phyloP scores from a whole-genome alignment of 2,797 vertebrate genomes.

The Pseudotriccus pelzelni region DNA sequence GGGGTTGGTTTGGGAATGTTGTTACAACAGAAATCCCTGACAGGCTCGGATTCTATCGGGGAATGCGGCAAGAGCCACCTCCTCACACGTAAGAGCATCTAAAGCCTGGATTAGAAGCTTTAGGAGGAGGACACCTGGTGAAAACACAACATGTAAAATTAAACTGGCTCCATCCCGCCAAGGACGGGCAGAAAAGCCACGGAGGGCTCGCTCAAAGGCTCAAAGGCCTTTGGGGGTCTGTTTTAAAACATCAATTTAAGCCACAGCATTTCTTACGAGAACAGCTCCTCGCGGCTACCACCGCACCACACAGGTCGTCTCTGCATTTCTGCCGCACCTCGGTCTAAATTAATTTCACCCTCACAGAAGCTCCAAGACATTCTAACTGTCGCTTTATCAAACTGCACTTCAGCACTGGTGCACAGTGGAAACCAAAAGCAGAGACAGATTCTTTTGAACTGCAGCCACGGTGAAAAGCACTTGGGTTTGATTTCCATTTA shows the following conservation, averaged over 20 bases:
- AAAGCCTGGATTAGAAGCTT: neutral
- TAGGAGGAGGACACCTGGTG: neutral
- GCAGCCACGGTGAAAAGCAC: neutral
- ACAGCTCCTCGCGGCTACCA: fast-evolving
- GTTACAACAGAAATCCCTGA: neutral
- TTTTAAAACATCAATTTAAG: neutral
- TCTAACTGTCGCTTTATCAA: neutral
- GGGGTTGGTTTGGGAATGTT: fast-evolving
- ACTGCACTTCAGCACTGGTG: neutral
- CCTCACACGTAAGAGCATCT: neutral
- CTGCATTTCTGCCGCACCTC: neutral
- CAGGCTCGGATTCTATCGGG: neutral
- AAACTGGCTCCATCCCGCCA: neutral
- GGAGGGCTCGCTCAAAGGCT: neutral
- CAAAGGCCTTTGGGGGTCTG: neutral
- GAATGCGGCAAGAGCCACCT: neutral
- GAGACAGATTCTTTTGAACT: neutral
- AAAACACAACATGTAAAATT: neutral
- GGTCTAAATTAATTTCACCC: neutral
- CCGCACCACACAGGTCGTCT: fast-evolving
- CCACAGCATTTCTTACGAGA: neutral
- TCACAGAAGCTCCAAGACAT: neutral
- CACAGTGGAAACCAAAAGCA: neutral
- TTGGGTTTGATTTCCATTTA: neutral
- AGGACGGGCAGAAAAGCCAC: fast-evolving